Percentiles rank a stretch among this genome's conserved stretches.
These are phyloP conservation scores for Halichoeres trimaculatus DNA, from an alignment of 2,113 vertebrate species.

Conservation along the genomic window DNA sequence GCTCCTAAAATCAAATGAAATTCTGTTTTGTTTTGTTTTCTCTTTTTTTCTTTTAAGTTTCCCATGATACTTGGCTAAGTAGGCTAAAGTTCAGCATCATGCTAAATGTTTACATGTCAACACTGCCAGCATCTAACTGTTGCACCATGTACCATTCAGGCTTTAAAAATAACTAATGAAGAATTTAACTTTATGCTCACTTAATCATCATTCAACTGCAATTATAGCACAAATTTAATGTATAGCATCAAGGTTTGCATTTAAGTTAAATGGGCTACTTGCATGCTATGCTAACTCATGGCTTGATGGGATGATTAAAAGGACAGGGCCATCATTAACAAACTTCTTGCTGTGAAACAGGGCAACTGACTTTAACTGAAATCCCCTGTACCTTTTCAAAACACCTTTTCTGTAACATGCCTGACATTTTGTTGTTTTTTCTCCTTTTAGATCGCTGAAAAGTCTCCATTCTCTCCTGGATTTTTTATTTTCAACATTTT, in stretches of 20 bases:
- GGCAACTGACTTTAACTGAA: not conserved
- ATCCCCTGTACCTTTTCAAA: not conserved
- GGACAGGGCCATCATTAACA: not conserved
- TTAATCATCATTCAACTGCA: too few species aligned
- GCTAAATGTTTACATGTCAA: not conserved
- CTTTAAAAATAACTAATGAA: too few species aligned
- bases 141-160: too few species aligned
- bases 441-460: not conserved
- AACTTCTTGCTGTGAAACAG: not conserved
- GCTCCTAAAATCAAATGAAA: too few species aligned
- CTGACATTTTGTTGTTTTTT: not conserved
- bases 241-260: too few species aligned
- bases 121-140: too few species aligned
- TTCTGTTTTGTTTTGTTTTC: too few species aligned
- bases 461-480: not conserved
- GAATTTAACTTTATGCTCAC: too few species aligned
- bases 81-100: not conserved
- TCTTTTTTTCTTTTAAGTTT: too few species aligned
- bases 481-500: conserved; percentile 17
- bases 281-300: not conserved
- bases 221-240: too few species aligned
- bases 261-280: not conserved
- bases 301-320: not conserved
- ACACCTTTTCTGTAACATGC: not conserved
- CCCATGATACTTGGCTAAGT: not conserved